Percentiles rank a stretch among this genome's conserved stretches.
These are phyloP conservation scores for Cirrhinus molitorella DNA, from an alignment of 2,797 vertebrate genomes.

Conservation along the genomic window DNA sequence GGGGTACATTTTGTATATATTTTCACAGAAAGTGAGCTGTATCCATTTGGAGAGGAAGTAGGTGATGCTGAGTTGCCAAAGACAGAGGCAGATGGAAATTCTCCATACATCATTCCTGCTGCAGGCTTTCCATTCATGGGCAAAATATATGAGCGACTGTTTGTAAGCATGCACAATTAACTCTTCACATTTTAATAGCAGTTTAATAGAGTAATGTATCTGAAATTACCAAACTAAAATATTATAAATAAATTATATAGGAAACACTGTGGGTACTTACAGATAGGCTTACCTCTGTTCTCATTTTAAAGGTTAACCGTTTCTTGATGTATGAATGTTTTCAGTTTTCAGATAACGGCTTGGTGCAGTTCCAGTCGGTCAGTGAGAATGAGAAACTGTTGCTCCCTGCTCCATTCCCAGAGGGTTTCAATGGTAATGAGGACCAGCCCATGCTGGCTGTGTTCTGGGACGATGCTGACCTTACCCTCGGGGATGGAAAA, in stretches of 20 bases:
- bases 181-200: background rate
- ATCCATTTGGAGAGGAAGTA: constrained; percentile 79
- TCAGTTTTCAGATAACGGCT: constrained; percentile 87
- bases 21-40: constrained; percentile 77
- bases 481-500: constrained; percentile 77
- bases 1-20: constrained; percentile 30
- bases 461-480: constrained; percentile 87
- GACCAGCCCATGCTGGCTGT: constrained; percentile 77
- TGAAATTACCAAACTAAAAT: background rate
- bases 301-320: background rate
- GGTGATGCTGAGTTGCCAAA: constrained; percentile 75
- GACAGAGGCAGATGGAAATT: constrained; percentile 77
- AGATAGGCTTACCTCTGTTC: background rate
- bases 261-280: background rate
- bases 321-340: constrained; percentile 5
- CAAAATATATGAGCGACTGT: constrained; percentile 78
- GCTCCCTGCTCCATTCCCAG: constrained; percentile 75
- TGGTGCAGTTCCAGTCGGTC: constrained; percentile 80
- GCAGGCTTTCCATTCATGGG: constrained; percentile 80
- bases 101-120: constrained; percentile 80
- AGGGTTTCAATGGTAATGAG: constrained; percentile 75
- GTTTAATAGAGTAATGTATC: background rate
- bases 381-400: constrained; percentile 80
- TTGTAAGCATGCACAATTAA: constrained; percentile 74
- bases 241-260: background rate